Conservation (phyloP, 2,888 invertebrate genomes). For the Coleophora deauratella region DNA sequence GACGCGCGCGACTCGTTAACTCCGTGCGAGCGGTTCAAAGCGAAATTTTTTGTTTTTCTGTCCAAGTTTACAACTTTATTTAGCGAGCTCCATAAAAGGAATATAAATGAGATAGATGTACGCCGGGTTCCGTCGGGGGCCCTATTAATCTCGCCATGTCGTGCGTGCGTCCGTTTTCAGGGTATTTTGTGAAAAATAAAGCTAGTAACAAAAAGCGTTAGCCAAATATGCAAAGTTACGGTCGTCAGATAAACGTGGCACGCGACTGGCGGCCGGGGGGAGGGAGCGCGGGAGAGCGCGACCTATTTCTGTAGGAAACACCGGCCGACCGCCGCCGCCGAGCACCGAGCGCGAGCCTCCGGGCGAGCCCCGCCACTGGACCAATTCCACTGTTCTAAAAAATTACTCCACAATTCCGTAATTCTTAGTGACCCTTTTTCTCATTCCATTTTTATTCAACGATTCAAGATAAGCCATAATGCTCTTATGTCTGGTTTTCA, state of each 20-base stretch:
- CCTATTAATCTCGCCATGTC: conserved; percentile 22
- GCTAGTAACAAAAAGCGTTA: conserved; percentile 4
- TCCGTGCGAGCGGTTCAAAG: too few species aligned
- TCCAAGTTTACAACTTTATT: conserved; percentile 27
- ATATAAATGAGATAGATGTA: conserved; percentile 30
- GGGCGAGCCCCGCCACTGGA: too few species aligned
- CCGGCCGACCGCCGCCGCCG: too few species aligned
- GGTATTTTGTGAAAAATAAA: conserved; percentile 6
- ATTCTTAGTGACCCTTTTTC: too few species aligned
- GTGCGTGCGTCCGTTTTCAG: conserved; percentile 8
- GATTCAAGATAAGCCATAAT: too few species aligned
- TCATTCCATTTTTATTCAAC: too few species aligned
- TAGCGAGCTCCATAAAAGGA: conserved; percentile 29
- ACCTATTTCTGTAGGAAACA: too few species aligned
- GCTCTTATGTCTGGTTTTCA: too few species aligned
- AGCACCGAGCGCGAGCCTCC: too few species aligned
- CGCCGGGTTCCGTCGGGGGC: conserved; percentile 17
- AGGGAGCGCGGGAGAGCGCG: background rate
- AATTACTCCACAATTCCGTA: too few species aligned
- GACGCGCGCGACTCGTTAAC: too few species aligned
- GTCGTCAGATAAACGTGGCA: background rate
- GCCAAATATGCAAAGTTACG: conserved; percentile 3
- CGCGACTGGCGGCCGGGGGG: background rate
- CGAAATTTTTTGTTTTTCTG: conserved; percentile 25
- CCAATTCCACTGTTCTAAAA: too few species aligned